These are phyloP conservation scores for Ommatoiulus sabulosus DNA, from an alignment of 2,888 invertebrate species.

Conservation along the genomic window DNA sequence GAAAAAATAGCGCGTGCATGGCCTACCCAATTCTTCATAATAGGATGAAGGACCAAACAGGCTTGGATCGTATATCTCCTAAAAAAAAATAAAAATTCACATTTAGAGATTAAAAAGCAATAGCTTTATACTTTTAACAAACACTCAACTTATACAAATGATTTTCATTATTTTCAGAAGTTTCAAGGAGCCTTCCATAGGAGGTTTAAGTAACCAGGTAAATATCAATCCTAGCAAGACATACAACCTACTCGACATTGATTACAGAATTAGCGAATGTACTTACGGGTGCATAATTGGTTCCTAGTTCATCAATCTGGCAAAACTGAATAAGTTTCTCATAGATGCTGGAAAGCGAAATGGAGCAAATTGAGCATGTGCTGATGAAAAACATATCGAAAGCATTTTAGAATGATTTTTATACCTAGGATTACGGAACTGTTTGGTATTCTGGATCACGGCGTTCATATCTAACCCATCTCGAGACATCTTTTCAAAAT, in stretches of 20 bases:
- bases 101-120: conserved; percentile 18
- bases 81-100: conserved; percentile 61
- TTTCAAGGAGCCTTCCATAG: background rate
- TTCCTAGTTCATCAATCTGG: conserved; percentile 94
- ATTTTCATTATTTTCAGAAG: background rate
- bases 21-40: conserved; percentile 82
- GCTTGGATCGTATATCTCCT: conserved; percentile 89
- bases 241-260: too few relatives aligned
- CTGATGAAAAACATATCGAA: background rate
- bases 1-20: background rate
- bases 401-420: background rate
- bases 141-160: background rate
- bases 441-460: conserved; percentile 89
- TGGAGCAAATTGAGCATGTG: background rate
- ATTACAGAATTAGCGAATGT: background rate
- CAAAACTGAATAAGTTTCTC: conserved; percentile 95
- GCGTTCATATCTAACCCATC: conserved; percentile 89
- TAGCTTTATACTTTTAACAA: background rate
- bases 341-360: conserved; percentile 78
- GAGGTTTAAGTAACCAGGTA: conserved; percentile 49
- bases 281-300: conserved; percentile 86
- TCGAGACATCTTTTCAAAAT: conserved; percentile 76
- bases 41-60: conserved; percentile 93
- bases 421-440: conserved; percentile 85
- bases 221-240: too few relatives aligned